Conservation (phyloP, 2,113 vertebrate species). For the Pithys albifrons region DNA sequence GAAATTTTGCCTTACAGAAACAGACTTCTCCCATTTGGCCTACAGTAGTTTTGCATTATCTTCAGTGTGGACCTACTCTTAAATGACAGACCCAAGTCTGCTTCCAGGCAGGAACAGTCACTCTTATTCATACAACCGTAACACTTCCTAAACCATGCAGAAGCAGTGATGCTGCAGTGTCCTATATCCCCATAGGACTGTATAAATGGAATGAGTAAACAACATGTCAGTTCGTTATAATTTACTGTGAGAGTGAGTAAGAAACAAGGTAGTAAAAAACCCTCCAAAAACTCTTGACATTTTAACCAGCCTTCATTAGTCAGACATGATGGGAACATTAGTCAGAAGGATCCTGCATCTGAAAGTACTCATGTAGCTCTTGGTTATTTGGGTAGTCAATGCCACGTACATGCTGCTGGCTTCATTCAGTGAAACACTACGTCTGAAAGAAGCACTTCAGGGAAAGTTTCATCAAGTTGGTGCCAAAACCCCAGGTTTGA, state of each 20-base stretch:
- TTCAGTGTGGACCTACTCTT: not conserved
- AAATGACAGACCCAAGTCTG: not conserved
- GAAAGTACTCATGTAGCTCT: not conserved
- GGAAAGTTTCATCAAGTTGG: not conserved
- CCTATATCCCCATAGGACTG: not conserved
- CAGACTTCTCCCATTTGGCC: not conserved
- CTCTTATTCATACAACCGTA: not conserved
- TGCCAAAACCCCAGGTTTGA: not conserved
- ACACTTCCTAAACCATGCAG: not conserved
- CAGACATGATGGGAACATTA: not conserved
- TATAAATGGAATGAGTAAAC: not conserved
- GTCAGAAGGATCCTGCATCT: not conserved
- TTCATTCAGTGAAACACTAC: not conserved
- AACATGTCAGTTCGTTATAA: not conserved
- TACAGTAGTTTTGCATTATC: not conserved
- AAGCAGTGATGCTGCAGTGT: not conserved
- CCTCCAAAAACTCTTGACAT: not conserved
- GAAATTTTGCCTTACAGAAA: not conserved
- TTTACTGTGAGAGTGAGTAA: not conserved
- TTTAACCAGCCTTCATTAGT: slow-evolving; percentile 12
- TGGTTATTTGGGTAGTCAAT: not conserved
- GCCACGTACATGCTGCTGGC: rapidly evolving
- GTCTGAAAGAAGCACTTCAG: not conserved
- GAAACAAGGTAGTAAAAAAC: not conserved
- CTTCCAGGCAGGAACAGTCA: not conserved